phyloP scores from a whole-genome alignment of 2,113 vertebrate species.

The Anser brachyrhynchus region DNA sequence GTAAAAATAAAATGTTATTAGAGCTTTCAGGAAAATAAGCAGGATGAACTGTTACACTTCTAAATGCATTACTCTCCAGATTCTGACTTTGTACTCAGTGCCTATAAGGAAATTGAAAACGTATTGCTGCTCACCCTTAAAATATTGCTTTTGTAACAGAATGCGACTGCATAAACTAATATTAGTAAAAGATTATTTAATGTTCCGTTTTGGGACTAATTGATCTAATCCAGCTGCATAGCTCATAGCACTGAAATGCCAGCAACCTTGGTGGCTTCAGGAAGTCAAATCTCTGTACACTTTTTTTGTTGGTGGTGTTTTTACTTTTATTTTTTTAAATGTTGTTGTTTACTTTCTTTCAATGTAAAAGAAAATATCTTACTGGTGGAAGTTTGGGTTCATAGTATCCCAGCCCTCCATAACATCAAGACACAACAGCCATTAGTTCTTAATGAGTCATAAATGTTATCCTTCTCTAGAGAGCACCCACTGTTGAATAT shows the following conservation, averaged over 20 bases:
- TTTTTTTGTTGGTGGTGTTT: background rate
- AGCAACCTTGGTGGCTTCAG: conserved; percentile 14
- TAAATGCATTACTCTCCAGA: background rate
- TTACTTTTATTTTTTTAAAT: background rate
- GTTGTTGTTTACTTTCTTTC: background rate
- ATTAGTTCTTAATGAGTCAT: background rate
- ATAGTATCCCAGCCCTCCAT: background rate
- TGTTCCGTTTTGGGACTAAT: background rate
- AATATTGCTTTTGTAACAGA: conserved; percentile 34
- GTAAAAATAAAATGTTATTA: background rate
- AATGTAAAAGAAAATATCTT: background rate
- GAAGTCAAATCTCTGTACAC: background rate
- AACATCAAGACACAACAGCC: background rate
- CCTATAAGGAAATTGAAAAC: conserved; percentile 17
- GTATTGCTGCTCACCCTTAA: conserved; percentile 15
- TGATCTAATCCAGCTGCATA: conserved; percentile 33
- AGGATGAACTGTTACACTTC: background rate
- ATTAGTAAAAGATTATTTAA: conserved; percentile 24
- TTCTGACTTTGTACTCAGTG: background rate
- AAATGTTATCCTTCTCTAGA: background rate
- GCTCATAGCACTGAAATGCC: background rate
- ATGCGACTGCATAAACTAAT: conserved; percentile 18
- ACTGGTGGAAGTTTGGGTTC: background rate
- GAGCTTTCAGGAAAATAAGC: conserved; percentile 30
- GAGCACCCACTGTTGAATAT: background rate